Percentiles rank a stretch among this genome's conserved stretches.
phyloP scores from a whole-genome alignment of 2,113 vertebrate genomes.

The Diphyllodes magnificus region DNA sequence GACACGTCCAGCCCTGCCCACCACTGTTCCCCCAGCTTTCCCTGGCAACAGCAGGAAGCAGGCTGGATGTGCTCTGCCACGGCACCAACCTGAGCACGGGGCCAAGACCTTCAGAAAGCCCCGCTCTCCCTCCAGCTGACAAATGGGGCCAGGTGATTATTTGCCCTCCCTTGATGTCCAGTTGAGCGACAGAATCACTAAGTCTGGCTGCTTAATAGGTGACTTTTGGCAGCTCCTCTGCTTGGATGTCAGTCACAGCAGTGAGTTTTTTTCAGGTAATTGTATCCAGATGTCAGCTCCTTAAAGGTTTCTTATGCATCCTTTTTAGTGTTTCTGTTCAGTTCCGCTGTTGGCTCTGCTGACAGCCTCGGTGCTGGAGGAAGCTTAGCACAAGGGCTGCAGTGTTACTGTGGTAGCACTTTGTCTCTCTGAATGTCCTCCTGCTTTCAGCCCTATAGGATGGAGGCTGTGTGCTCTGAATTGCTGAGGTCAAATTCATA shows the following conservation, averaged over 20 bases:
- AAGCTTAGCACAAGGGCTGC: neutral
- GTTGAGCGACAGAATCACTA: rapidly evolving
- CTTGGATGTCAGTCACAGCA: neutral
- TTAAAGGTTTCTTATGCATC: neutral
- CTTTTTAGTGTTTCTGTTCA: neutral
- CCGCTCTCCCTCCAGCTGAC: neutral
- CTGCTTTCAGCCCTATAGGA: neutral
- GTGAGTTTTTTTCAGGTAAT: neutral
- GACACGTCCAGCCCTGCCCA: neutral
- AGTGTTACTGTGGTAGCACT: neutral
- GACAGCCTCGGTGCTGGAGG: neutral
- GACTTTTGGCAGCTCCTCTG: neutral
- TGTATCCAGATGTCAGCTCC: constrained; percentile 10
- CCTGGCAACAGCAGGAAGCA: neutral
- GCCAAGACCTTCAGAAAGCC: neutral
- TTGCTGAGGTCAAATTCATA: neutral
- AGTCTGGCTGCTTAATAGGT: neutral
- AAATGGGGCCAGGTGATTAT: neutral
- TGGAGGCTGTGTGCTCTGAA: neutral
- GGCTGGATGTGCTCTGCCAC: rapidly evolving
- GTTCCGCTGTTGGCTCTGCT: neutral
- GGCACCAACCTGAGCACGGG: rapidly evolving
- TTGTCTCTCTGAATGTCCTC: neutral
- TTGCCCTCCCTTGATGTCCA: neutral
- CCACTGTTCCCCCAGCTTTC: rapidly evolving